Percentiles rank a stretch among this genome's conserved stretches.
Conservation (phyloP, 1,140 invertebrate genomes). For the Lordiphosa collinella region DNA sequence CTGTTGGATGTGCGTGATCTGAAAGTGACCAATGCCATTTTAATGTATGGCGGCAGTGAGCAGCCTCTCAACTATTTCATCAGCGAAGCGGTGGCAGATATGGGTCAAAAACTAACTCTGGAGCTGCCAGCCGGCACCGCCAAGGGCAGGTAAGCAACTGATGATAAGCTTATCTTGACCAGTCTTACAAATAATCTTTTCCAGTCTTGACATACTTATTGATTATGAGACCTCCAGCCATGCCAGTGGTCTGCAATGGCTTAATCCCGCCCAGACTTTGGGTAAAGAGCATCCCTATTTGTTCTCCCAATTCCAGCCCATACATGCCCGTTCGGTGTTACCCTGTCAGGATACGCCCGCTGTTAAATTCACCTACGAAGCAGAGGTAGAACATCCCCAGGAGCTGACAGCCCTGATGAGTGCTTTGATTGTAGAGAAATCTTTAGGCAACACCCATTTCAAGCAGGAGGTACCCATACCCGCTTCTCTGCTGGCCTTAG, state of each 20-base stretch:
- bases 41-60: conserved; percentile 81
- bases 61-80: conserved; percentile 84
- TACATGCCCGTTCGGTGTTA: conserved; percentile 92
- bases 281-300: conserved; percentile 93
- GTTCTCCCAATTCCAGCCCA: conserved; percentile 96
- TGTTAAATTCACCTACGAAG: conserved; percentile 93
- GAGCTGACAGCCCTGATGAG: conserved; percentile 94
- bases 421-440: conserved; percentile 83
- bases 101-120: conserved; percentile 89
- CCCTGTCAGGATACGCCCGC: conserved; percentile 97
- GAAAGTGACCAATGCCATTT: conserved; percentile 82
- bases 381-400: conserved; percentile 87
- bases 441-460: conserved; percentile 83
- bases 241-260: conserved; percentile 94
- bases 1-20: conserved; percentile 89
- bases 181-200: conserved; percentile 41
- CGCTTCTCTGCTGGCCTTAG: conserved; percentile 91
- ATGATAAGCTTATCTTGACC: conserved; percentile 47
- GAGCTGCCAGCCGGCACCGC: conserved; percentile 82
- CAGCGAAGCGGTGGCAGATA: conserved; percentile 83
- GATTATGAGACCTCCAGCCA: conserved; percentile 87
- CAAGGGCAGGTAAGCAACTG: conserved; percentile 70
- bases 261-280: conserved; percentile 91
- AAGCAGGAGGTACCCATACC: conserved; percentile 88
- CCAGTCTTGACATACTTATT: conserved; percentile 85